A percentile compares a stretch with the other conserved stretches of the same genome.
Conservation (phyloP, 2,113 vertebrate species). For the Craseonycteris thonglongyai region DNA sequence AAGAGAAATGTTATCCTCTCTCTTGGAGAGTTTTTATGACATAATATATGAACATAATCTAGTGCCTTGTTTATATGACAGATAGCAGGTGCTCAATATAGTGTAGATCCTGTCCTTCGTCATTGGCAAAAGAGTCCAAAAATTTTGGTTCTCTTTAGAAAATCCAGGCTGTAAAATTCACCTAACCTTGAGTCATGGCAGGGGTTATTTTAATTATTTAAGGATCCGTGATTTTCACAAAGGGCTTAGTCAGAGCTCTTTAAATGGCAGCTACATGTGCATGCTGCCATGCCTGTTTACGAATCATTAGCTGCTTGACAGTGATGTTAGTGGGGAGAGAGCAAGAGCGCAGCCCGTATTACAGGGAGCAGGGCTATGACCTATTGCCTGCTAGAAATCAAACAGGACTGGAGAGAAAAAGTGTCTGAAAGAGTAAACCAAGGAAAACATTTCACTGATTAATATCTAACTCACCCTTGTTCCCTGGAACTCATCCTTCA, state of each 20-base stretch:
- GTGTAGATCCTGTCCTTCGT: neutral
- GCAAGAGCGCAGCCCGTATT: neutral
- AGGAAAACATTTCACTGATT: constrained; percentile 44
- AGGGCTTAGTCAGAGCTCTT: neutral
- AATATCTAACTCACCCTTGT: constrained; percentile 16
- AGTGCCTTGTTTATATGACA: neutral
- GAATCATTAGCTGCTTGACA: constrained; percentile 36
- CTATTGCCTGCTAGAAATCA: neutral
- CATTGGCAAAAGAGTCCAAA: neutral
- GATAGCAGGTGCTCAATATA: neutral
- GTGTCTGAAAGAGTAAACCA: constrained; percentile 6
- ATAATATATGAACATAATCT: neutral
- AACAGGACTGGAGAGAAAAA: neutral
- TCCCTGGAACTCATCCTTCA: neutral
- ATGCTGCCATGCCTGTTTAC: neutral
- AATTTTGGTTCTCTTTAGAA: constrained; percentile 8
- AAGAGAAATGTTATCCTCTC: neutral
- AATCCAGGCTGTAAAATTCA: neutral
- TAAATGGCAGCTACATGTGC: neutral
- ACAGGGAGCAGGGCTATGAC: neutral
- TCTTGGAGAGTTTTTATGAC: neutral
- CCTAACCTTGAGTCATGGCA: neutral
- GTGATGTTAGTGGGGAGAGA: neutral
- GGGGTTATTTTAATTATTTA: constrained; percentile 27
- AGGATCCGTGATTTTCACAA: neutral